Base-by-base conservation (phyloP, 1,140 invertebrate species). In the Brachionus rotundiformis region DNA sequence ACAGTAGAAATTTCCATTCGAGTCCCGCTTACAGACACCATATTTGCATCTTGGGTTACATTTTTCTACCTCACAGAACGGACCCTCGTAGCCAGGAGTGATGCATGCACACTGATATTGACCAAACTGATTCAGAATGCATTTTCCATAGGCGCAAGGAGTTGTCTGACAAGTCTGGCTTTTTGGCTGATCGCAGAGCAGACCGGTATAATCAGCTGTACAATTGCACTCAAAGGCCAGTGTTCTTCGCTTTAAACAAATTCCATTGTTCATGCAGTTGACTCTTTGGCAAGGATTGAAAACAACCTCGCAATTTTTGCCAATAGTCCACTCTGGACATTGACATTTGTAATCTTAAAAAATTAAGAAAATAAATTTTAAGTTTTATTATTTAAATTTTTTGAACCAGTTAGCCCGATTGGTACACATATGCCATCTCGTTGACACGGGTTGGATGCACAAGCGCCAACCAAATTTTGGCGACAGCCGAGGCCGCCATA, bases 391-490 rank as follows among this genome's bases (percentile, higher is more conserved):
- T n/a, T 73, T 39, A 31, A 6, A 11, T 68, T 36, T 79, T 79
- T 36, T n/a, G 23, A 59, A 68, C 83, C 84, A 27, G 76, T 79
- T 0, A 80, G 71, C 8, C 84, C 84, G 1, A 84, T 85, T 19
- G 73, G 83, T 63, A 82, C 36, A 76, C 83, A 83, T 10, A 59
- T 82, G 1, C 83, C 81, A 39, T 75, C 54, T 59, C 76, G 63
- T 59, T 82, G 65, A 82, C 83, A 83, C n/a, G 83, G 83, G 59
- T 79, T 79, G 6, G 76, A 79, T n/a, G 76, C 76, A 63, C 76
- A 79, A 8, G 76, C 76, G 13, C 76, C 76, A 4, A 79, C 76
- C 36, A 79, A 41, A 41, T 79, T 79, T 63, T 79, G 76, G 25
- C 33, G 47, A 25, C 76, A 79, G 16, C 76, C 76, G 2, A 79